These are phyloP conservation scores for Drosophila chauvacae DNA, from an alignment of 1,140 invertebrate genomes.

Conservation along the genomic window DNA sequence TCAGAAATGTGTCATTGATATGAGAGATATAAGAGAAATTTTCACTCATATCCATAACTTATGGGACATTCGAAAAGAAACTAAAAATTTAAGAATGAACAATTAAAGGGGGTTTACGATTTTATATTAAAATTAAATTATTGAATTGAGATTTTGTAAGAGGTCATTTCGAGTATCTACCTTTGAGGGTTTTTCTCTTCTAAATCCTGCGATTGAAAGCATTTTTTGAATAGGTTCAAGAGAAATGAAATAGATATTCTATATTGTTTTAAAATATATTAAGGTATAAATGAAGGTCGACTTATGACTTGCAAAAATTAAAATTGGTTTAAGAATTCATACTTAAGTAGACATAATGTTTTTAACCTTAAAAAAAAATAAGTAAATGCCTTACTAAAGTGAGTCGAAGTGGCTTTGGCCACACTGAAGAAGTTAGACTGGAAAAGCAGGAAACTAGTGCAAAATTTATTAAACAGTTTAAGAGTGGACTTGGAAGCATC, in stretches of 20 bases:
- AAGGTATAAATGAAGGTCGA: no score
- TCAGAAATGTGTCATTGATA: constrained; percentile 67
- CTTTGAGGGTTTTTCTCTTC: background rate
- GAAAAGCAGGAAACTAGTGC: background rate
- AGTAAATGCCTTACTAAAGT: background rate
- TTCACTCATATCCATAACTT: background rate
- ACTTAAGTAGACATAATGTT: no score
- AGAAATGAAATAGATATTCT: no score
- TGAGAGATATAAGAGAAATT: background rate
- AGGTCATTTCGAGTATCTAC: no score
- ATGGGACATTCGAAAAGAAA: background rate
- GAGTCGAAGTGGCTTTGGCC: background rate
- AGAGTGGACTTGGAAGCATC: background rate
- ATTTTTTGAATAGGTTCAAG: background rate
- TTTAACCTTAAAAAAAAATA: no score
- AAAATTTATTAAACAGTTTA: no score
- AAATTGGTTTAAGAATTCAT: no score
- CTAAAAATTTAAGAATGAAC: background rate
- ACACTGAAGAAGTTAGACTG: background rate
- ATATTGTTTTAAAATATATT: no score
- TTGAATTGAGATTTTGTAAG: background rate
- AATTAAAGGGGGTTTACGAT: background rate
- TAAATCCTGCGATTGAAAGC: background rate
- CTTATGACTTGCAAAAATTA: no score
- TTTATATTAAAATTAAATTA: background rate